A percentile compares a stretch with the other conserved stretches of the same genome.
Conservation (phyloP, 2,888 invertebrate species). For the Poecilobothrus nobilitatus region DNA sequence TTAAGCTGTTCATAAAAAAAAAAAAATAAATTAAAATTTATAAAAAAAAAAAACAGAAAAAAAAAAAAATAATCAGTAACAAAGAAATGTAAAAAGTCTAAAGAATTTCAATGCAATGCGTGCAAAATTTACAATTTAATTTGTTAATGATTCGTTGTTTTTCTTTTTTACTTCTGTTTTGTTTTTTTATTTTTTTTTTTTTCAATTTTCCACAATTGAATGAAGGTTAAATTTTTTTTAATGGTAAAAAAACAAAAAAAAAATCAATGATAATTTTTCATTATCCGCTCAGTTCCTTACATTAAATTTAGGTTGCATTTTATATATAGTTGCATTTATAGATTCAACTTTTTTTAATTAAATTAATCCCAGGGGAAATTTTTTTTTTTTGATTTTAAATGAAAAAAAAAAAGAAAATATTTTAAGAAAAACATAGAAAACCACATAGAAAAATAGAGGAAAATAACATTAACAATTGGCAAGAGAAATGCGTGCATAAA, state of each 20-base stretch:
- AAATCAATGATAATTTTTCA: neutral
- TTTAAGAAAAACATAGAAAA: too few relatives aligned
- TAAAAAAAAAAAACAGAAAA: neutral
- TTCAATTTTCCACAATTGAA: neutral
- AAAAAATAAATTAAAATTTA: neutral
- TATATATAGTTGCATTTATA: too few relatives aligned
- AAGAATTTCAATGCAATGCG: neutral
- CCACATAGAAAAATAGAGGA: neutral
- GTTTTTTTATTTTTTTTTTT: neutral
- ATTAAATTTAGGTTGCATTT: too few relatives aligned
- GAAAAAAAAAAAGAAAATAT: too few relatives aligned
- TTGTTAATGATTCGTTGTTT: neutral
- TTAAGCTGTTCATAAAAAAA: neutral
- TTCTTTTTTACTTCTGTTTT: neutral
- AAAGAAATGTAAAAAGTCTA: too few relatives aligned
- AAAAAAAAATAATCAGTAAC: too few relatives aligned
- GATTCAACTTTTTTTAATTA: neutral
- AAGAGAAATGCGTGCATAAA: neutral
- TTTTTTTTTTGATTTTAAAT: neutral
- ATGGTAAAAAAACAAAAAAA: neutral
- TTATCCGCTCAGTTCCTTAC: too few relatives aligned
- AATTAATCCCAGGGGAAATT: conserved; percentile 1
- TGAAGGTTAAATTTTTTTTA: neutral
- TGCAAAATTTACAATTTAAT: neutral
- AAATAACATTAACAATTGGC: neutral